Percentiles rank a stretch among this genome's conserved stretches.
These are phyloP conservation scores for Equus quagga DNA, from an alignment of 2,113 vertebrate species.

Conservation along the genomic window DNA sequence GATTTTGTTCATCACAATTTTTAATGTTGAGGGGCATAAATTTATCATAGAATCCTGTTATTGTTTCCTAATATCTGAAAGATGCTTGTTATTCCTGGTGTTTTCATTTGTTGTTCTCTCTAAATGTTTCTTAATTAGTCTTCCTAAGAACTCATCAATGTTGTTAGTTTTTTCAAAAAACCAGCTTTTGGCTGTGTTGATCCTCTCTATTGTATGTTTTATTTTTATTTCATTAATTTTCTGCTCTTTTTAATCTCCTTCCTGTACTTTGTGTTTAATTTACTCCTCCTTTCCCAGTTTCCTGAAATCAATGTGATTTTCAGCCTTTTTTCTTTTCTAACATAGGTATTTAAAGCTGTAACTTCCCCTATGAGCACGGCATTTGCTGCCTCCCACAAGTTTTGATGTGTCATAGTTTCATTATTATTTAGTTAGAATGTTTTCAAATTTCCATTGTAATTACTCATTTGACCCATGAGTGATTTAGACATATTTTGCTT, in stretches of 20 bases:
- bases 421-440: neutral
- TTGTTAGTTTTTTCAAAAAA: neutral
- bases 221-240: neutral
- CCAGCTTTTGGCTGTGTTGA: neutral
- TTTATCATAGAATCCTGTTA: neutral
- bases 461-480: neutral
- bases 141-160: neutral
- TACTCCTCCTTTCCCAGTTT: neutral
- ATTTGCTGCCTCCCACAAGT: neutral
- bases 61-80: neutral
- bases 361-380: neutral
- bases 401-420: neutral
- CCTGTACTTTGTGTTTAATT: neutral
- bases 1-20: neutral
- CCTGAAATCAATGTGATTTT: neutral
- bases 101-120: neutral
- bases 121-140: neutral
- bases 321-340: neutral
- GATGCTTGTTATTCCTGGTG: neutral
- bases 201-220: neutral
- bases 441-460: neutral
- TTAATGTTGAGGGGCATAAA: neutral
- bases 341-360: neutral
- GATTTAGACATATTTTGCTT: neutral
- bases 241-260: neutral